Conservation (phyloP, 2,888 invertebrate genomes). For the Mystacides longicornis region DNA sequence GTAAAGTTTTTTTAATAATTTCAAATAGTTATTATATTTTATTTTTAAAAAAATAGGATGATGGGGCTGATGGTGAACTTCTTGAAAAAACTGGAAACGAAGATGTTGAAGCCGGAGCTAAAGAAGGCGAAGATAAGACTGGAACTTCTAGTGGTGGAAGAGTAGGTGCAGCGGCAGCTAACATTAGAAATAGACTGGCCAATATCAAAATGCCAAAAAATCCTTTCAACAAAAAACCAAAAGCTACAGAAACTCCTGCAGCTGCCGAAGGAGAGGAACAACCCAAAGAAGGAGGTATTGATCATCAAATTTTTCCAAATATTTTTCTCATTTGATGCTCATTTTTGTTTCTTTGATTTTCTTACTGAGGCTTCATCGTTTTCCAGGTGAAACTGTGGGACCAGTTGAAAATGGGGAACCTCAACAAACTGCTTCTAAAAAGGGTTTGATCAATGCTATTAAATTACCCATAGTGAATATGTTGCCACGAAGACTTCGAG, state of each 20-base stretch:
- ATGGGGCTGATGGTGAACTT: slow-evolving; percentile 41
- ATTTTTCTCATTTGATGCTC: not conserved
- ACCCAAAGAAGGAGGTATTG: not conserved
- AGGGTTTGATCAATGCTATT: slow-evolving; percentile 52
- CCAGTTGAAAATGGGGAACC: slow-evolving; percentile 29
- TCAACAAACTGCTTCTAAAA: slow-evolving; percentile 35
- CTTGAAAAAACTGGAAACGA: slow-evolving; percentile 37
- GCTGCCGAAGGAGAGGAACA: slow-evolving; percentile 32
- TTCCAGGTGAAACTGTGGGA: slow-evolving; percentile 26
- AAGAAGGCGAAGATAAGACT: slow-evolving; percentile 29
- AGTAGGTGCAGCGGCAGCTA: not conserved
- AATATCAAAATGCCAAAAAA: not conserved
- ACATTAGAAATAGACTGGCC: not conserved
- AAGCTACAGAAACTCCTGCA: not conserved
- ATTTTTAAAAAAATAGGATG: too few species aligned
- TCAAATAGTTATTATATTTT: too few species aligned
- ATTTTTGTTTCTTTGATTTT: too few species aligned
- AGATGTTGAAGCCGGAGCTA: slow-evolving; percentile 26
- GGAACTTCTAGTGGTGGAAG: not conserved
- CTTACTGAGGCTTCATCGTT: not conserved
- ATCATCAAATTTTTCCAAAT: not conserved
- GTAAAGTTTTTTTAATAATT: too few species aligned
- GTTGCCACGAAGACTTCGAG: slow-evolving; percentile 43
- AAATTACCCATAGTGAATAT: slow-evolving; percentile 56
- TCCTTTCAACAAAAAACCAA: not conserved